Percentiles rank a stretch among this genome's conserved stretches.
These are phyloP conservation scores for Dipodomys spectabilis DNA, from an alignment of 2,113 vertebrate species.

Conservation along the genomic window DNA sequence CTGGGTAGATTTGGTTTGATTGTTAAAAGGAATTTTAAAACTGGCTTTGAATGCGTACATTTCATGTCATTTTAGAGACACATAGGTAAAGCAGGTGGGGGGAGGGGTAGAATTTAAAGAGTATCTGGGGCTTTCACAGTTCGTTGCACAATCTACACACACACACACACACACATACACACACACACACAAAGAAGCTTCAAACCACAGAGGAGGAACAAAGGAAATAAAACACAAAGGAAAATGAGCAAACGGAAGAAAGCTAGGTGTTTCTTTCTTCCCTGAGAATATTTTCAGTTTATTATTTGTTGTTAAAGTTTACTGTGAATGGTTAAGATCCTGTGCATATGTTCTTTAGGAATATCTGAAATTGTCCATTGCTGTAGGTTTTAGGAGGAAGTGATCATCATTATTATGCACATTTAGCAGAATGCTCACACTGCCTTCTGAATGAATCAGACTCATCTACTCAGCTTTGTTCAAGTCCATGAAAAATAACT, in stretches of 20 bases:
- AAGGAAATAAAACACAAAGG: constrained; percentile 49
- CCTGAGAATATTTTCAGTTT: constrained; percentile 59
- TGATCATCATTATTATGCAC: accelerated
- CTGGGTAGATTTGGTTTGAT: constrained; percentile 47
- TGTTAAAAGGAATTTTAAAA: constrained; percentile 61
- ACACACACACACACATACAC: too few relatives aligned
- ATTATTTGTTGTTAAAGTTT: constrained; percentile 32
- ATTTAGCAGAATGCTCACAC: background rate
- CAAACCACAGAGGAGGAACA: constrained; percentile 27
- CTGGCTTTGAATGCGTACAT: constrained; percentile 19
- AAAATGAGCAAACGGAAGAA: constrained; percentile 32
- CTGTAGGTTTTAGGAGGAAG: background rate
- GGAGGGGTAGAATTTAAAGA: background rate
- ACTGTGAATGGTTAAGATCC: background rate
- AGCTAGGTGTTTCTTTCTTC: background rate
- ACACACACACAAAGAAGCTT: background rate
- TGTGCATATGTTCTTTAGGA: background rate
- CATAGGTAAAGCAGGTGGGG: background rate
- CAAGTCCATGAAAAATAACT: background rate
- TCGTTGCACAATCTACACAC: background rate
- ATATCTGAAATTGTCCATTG: background rate
- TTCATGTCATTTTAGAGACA: constrained; percentile 40
- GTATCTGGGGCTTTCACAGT: background rate
- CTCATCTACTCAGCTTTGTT: background rate
- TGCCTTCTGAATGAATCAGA: background rate